Evolutionary conservation across 2,797 vertebrate species (phyloP), one percentile per base, ranked within the genome.

Genomic region (Crypturellus tataupa): DNA sequence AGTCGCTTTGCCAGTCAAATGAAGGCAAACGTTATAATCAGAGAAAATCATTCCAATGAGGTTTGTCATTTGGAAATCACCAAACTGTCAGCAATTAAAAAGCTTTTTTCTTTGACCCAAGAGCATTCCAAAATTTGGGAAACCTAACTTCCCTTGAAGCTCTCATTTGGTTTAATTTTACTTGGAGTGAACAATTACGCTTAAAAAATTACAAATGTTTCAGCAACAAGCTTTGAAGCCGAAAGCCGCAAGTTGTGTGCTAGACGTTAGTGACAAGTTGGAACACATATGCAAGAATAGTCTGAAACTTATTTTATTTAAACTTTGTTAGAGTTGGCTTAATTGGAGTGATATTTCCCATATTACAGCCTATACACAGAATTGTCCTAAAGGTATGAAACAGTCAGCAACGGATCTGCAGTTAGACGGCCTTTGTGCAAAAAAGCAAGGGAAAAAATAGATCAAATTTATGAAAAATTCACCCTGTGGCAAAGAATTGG

Each of bases 71-170:
- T 98, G 97, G 96, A 98, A 98, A 98, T 97, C 97, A 97, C 97
- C 97, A 98, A 98, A 98, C 96, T 97, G 97, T 97, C 97, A 97
- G 98, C 97, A 98, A 98, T 98, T 98, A 98, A 98, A 97, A 98
- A 96, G 95, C 94, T 97, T 97, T 97, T 97, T 97, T 88, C 94
- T 90, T 95, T 97, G 97, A 98, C 95, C 96, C 88, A 94, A 95
- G 97, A 97, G 88, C 96, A 90, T 95, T 97, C 87, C 71, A 85
- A 95, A 90, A 95, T 93, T 95, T 21, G 35, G 93, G 85, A 90
- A 94, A 94, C 37, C 94, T 89, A 88, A 95, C 95, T 97, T 96
- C 84, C 95, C 96, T 94, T 96, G 91, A 97, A 97, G 87, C 91
- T 91, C 90, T 95, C 0, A 7, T 94, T 97, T 12, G 46, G 96